These are phyloP conservation scores for Drosophila austrosaltans DNA, from an alignment of 2,888 invertebrate genomes.

Conservation along the genomic window DNA sequence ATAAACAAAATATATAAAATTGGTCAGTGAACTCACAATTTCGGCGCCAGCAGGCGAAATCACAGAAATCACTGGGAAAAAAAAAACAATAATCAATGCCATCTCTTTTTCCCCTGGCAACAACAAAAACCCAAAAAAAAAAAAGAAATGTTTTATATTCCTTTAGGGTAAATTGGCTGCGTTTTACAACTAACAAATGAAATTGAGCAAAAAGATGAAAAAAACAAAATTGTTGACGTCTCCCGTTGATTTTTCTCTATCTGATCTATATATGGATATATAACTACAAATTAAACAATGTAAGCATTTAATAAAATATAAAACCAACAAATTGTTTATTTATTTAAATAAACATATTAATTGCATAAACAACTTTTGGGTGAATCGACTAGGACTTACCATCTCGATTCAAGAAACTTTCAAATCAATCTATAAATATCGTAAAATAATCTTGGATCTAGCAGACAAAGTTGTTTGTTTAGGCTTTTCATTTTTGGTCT, in stretches of 20 bases:
- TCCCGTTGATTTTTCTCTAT: neutral
- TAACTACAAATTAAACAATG: conserved; percentile 6
- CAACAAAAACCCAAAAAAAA: neutral
- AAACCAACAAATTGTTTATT: conserved; percentile 4
- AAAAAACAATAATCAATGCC: conserved; percentile 14
- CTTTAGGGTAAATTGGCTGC: neutral
- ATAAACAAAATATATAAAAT: conserved; percentile 19
- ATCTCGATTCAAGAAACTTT: neutral
- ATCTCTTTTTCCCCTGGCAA: conserved; percentile 5
- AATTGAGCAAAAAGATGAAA: neutral
- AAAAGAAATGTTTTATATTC: neutral
- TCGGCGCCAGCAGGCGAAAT: conserved; percentile 17
- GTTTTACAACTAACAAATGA: neutral
- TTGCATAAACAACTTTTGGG: neutral
- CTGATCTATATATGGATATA: neutral
- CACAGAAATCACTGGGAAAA: neutral
- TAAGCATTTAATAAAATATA: neutral
- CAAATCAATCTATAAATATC: too few relatives aligned
- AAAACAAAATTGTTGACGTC: neutral
- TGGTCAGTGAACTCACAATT: conserved; percentile 15
- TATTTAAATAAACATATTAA: neutral
- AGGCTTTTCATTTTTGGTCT: too few relatives aligned
- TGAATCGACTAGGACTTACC: neutral
- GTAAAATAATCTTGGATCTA: too few relatives aligned
- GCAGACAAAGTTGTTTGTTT: too few relatives aligned